A percentile compares a stretch with the other conserved stretches of the same genome.
Conservation (phyloP, 2,888 invertebrate species). For the Anaspis maculata region DNA sequence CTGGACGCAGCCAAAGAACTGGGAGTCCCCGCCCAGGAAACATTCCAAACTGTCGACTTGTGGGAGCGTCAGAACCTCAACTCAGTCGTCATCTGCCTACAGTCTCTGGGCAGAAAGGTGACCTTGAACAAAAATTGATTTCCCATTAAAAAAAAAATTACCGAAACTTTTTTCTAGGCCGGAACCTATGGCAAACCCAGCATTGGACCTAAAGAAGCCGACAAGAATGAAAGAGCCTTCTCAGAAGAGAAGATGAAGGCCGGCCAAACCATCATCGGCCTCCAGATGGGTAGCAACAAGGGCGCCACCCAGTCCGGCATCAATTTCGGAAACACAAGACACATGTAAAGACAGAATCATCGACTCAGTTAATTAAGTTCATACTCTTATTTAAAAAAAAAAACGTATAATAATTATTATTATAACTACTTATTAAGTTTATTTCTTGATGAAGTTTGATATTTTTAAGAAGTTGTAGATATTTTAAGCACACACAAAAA, state of each 20-base stretch:
- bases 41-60: constrained; percentile 95
- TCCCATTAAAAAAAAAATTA: neutral
- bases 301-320: constrained; percentile 95
- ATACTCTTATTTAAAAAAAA: constrained; percentile 13
- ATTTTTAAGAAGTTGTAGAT: no score
- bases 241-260: constrained; percentile 90
- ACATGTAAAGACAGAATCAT: constrained; percentile 64
- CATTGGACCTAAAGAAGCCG: constrained; percentile 94
- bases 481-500: neutral
- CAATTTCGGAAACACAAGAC: constrained; percentile 94
- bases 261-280: constrained; percentile 85
- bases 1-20: constrained; percentile 72
- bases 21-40: constrained; percentile 90
- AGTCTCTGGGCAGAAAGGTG: constrained; percentile 92
- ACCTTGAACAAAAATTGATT: neutral
- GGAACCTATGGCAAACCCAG: constrained; percentile 75
- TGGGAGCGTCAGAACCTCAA: constrained; percentile 96
- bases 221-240: constrained; percentile 90
- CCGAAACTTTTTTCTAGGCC: constrained; percentile 47
- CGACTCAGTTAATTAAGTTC: constrained; percentile 5
- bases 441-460: no score
- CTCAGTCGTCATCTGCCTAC: constrained; percentile 90
- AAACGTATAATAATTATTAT: no score
- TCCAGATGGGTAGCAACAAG: constrained; percentile 97
- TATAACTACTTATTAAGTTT: constrained; percentile 1